Evolutionary conservation across 2,888 invertebrate species (phyloP), one percentile per base, ranked within the genome.

Genomic region (Thereva nobilitata): DNA sequence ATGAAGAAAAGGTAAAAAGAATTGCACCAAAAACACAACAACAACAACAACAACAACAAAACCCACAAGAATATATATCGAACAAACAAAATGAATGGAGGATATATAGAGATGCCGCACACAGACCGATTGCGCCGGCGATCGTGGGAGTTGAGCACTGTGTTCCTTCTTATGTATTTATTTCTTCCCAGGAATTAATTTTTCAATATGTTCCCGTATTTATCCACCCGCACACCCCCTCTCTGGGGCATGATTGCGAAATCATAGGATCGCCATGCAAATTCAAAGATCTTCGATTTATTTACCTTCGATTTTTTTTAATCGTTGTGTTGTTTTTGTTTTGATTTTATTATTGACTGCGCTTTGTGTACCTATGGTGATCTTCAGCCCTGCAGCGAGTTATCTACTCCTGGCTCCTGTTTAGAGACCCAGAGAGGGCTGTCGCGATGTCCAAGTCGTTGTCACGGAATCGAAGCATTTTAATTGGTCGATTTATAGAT

Each of bases 401-500:
- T 12, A 23, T 47, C 4, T 10, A 44, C 9, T 38, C 47, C 9
- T 4, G 42, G 63, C 42, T 53, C 49, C 42, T 42, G 35, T 6
- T 10, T 8, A 10, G 50, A 34, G 57, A n/a, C 35, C 45, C 57
- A 44, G 56, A 23, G 34, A n/a, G 42, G 42, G 23, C 64, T 53
- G 42, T 44, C 44, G 64, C 76, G 74, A 75, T 77, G 77, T 77
- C 77, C 77, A 78, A 79, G 79, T 78, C 77, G 78, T 78, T 79
- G 79, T 79, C 79, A 79, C 79, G 79, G 79, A 79, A 79, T 78
- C 79, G 35, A 50, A 70, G 79, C 78, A 80, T 80, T 80, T 80
- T 80, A 80, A 80, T 80, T 80, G 80, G 80, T 78, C 80, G 79
- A 80, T 80, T 80, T 80, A 80, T 80, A 80, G 80, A 80, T 80